Base-by-base conservation (phyloP, 2,888 invertebrate species). In the Cephus sareptanus region DNA sequence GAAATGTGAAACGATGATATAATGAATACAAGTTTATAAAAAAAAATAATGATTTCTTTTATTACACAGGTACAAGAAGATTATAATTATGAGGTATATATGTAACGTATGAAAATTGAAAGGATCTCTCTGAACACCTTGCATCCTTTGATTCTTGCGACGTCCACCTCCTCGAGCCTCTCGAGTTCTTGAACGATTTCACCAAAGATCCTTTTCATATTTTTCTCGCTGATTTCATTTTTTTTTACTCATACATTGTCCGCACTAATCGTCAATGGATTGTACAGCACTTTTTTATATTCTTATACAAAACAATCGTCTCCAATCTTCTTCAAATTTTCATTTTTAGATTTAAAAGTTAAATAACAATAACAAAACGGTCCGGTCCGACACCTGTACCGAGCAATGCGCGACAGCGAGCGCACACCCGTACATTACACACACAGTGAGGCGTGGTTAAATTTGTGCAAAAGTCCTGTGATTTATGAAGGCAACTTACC, bases 401-500 rank as follows among this genome's bases (percentile, higher is more conserved):
- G 56, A 56, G 56, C 9, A 56, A 56, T 56, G 56, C 56, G 56
- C 56, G 56, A 56, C 56, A 23, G 56, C 56, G 56, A 56, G 56
- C 56, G 56, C 56, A 56, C 56, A 56, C 56, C 56, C 56, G 56
- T 56, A 56, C 56, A 56, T 56, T 56, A 56, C 23, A 56, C 23
- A 56, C 56, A 56, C 56, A 56, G 23, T 56, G 56, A 56, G 56
- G 56, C 56, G 56, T 56, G 56, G 56, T 56, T 83, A 79, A 84
- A 84, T 83, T 82, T 85, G 84, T 86, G 85, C 83, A 86, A 85
- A 85, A 82, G 81, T 87, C 83, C 85, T 85, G 84, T 80, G 79
- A 79, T 80, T 80, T 87, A 84, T 88, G 87, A 87, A 87, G 89
- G 86, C 83, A 88, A 90, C 90, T 90, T 90, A 90, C 90, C 90